phyloP scores from a whole-genome alignment of 2,888 invertebrate genomes.

The Drosophila macrospina region DNA sequence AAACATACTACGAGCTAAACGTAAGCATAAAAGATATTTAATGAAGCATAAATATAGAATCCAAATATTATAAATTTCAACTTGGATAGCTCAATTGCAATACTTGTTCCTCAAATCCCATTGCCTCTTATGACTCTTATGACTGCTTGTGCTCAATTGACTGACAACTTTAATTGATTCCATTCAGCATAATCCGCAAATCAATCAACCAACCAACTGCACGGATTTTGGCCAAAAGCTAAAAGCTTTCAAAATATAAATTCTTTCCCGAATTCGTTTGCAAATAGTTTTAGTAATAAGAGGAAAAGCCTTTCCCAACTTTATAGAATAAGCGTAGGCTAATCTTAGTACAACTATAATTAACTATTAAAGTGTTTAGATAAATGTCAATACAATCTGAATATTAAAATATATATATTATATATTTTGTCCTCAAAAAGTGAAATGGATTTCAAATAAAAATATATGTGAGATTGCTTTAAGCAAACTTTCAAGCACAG shows the following conservation, averaged over 20 bases:
- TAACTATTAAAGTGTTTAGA: not conserved
- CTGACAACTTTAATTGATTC: slow-evolving; percentile 4
- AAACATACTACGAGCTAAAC: not conserved
- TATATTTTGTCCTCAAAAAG: not conserved
- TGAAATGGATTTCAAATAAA: too few relatives aligned
- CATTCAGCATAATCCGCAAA: not conserved
- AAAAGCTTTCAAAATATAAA: not conserved
- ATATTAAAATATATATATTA: not conserved
- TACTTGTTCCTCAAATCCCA: too few relatives aligned
- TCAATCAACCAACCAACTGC: not conserved
- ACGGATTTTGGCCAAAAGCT: slow-evolving; percentile 3
- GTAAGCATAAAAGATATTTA: not conserved
- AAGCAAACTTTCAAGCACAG: not conserved
- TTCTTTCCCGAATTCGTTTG: not conserved
- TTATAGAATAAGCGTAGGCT: too few relatives aligned
- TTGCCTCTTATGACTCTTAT: not conserved
- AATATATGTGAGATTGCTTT: not conserved
- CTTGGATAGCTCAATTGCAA: too few relatives aligned
- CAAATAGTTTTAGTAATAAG: not conserved
- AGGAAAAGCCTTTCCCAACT: not conserved
- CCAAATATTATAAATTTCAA: too few relatives aligned
- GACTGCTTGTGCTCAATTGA: not conserved
- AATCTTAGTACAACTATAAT: too few relatives aligned
- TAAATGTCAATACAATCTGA: not conserved
- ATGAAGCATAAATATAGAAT: not conserved